Conservation (phyloP, 2,113 vertebrate species). For the Egretta garzetta region DNA sequence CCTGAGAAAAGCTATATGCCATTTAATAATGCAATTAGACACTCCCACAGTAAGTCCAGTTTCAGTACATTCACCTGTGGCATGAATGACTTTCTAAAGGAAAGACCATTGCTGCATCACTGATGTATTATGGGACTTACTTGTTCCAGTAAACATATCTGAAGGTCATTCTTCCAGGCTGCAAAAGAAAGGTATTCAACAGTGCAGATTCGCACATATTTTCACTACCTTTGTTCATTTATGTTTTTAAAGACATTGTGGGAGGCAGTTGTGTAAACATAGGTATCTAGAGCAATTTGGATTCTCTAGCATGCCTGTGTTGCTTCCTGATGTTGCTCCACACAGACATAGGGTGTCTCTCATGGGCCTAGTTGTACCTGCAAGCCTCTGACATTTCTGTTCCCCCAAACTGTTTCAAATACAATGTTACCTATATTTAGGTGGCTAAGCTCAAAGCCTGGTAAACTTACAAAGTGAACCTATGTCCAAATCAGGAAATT, state of each 20-base stretch:
- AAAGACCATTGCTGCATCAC: neutral
- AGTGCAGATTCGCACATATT: neutral
- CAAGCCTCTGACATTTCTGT: neutral
- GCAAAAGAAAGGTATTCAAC: neutral
- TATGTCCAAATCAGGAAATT: neutral
- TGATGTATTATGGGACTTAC: neutral
- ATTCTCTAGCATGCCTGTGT: neutral
- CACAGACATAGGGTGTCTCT: neutral
- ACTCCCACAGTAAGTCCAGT: neutral
- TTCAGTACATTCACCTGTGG: neutral
- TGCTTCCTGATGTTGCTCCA: neutral
- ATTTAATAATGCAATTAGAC: neutral
- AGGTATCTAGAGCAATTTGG: neutral
- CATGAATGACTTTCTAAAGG: neutral
- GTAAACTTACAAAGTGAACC: neutral
- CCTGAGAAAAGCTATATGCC: neutral
- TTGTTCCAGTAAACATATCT: neutral
- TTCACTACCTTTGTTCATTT: neutral
- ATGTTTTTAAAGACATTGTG: neutral
- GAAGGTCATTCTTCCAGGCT: neutral
- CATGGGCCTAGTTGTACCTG: neutral
- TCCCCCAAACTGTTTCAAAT: neutral
- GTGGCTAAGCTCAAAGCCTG: neutral
- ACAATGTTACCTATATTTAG: neutral
- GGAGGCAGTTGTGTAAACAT: neutral